Evolutionary conservation across 2,113 vertebrate species (phyloP).

Genomic region (Meleagris gallopavo): DNA sequence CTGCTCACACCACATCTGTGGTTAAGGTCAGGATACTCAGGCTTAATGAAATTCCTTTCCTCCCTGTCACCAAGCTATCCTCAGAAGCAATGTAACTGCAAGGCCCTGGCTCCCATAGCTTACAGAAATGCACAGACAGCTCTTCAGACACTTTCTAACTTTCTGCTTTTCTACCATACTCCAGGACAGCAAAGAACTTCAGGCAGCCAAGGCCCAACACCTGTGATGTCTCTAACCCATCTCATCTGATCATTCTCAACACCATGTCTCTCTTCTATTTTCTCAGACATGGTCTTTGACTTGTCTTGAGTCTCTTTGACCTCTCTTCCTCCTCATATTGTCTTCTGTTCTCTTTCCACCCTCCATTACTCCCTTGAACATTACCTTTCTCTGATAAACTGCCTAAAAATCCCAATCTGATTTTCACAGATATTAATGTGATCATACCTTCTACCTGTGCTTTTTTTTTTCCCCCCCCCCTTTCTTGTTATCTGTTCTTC

Average conservation of each 20-base stretch:
- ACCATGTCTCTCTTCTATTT: accelerated
- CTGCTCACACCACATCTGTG: not conserved
- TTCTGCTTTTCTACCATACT: not conserved
- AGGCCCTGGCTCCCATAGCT: not conserved
- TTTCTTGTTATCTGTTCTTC: not conserved
- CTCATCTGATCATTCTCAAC: not conserved
- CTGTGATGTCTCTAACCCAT: accelerated
- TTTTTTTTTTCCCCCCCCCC: not conserved
- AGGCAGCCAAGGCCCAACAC: not conserved
- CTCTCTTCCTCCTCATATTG: not conserved
- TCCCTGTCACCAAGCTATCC: not conserved
- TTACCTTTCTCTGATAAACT: not conserved
- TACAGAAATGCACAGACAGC: accelerated
- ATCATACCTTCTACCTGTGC: not conserved
- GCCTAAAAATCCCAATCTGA: not conserved
- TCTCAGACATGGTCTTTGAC: not conserved
- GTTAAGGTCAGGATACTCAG: accelerated
- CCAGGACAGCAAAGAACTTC: not conserved
- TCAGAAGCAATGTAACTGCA: not conserved
- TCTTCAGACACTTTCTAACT: not conserved
- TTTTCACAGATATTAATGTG: not conserved
- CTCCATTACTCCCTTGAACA: not conserved
- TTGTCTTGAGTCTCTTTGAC: not conserved
- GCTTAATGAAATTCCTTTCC: not conserved
- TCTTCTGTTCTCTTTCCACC: not conserved